Base-by-base conservation (phyloP, 2,888 invertebrate genomes). In the Tetragonisca angustula region DNA sequence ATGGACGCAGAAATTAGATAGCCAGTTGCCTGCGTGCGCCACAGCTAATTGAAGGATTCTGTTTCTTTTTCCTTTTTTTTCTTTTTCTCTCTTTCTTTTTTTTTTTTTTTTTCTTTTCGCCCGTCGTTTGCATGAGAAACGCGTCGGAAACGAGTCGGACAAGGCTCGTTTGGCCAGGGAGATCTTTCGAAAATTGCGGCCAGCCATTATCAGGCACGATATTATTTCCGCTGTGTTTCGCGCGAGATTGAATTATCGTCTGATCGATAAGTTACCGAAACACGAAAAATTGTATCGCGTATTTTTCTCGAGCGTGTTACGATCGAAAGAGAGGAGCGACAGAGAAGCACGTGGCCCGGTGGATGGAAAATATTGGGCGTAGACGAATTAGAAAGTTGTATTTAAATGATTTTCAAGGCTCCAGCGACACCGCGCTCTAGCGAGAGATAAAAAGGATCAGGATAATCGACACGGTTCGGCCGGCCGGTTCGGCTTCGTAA, bases 381-480 rank as follows among this genome's bases (percentile, higher is more conserved):
- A 56, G 59, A 59, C 64, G 76, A 68, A 79, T 84, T 84, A 84
- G 84, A 84, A 84, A 84, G 84, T 84, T 64, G 75, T 54, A 79
- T 79, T 78, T 69, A 79, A 84, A 79, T 71, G 79, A 73, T 79
- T 76, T 70, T 65, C 84, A 84, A 84, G 75, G 79, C 81, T 83
- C 76, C 50, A 17, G 15, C 74, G 62, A 24, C 24, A 54, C 75
- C 67, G 52, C 59, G 24, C 61, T 68, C 61, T 68, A 75, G 52
- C 71, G 17, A 32, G 24, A 72, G 65, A 59, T 78, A 84, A 84
- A 83, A 84, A 83, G 74, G 78, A 78, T 84, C 78, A 67, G 79
- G 83, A 86, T 86, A 86, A 86, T 86, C 79, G 83, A 86, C 79
- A 79, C 79, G 75, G 77, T 75, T 17, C 21, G 69, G 59, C 76